A percentile compares a stretch with the other conserved stretches of the same genome.
Evolutionary conservation across 2,888 invertebrate genomes (phyloP).

Genomic region (Cataglyphis cursor): DNA sequence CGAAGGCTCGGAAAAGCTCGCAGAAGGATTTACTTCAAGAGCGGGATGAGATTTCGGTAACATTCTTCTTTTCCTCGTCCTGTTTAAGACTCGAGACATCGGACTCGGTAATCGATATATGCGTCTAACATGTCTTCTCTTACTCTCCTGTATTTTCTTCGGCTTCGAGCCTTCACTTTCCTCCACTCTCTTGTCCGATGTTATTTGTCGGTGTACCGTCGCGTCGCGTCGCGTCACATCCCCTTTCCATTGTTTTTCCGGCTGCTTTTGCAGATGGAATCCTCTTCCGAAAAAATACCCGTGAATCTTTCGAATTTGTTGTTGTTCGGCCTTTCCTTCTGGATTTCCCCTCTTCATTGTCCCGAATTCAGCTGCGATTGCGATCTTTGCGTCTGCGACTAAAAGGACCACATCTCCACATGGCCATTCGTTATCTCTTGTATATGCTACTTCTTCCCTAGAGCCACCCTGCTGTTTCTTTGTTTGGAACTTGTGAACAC

Average conservation of each 20-base stretch:
- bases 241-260: constrained; percentile 73
- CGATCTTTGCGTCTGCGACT: constrained; percentile 70
- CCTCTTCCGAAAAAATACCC: constrained; percentile 68
- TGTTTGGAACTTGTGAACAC: constrained; percentile 37
- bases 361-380: constrained; percentile 64
- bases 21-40: constrained; percentile 77
- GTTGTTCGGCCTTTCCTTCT: constrained; percentile 30
- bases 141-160: constrained; percentile 46
- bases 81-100: constrained; percentile 69
- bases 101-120: constrained; percentile 77
- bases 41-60: constrained; percentile 75
- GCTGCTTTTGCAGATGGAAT: constrained; percentile 70
- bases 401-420: constrained; percentile 68
- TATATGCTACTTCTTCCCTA: constrained; percentile 56
- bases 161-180: constrained; percentile 13
- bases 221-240: constrained; percentile 64
- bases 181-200: constrained; percentile 51
- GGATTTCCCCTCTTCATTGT: constrained; percentile 51
- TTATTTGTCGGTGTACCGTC: constrained; percentile 63
- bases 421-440: constrained; percentile 64
- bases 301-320: constrained; percentile 66
- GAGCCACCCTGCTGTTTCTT: constrained; percentile 36
- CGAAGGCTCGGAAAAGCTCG: constrained; percentile 52
- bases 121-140: constrained; percentile 69
- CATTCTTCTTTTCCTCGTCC: constrained; percentile 43